Conservation (phyloP, 2,888 invertebrate genomes). For the Phyllotreta cruciferae region DNA sequence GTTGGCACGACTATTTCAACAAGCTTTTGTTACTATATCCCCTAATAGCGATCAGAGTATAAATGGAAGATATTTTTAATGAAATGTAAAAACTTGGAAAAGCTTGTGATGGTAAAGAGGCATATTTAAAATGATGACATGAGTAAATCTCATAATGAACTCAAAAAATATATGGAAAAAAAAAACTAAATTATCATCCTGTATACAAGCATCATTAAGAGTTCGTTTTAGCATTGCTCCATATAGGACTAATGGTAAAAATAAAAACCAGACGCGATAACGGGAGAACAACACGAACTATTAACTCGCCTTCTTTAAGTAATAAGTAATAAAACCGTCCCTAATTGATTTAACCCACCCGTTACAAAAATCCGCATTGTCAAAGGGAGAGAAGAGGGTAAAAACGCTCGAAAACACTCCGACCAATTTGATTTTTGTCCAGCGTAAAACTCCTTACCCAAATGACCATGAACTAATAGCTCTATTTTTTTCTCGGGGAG, state of each 20-base stretch:
- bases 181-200: too few species aligned
- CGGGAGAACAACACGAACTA: not conserved
- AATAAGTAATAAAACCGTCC: constrained; percentile 3
- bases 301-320: constrained; percentile 5
- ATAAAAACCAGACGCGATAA: constrained; percentile 9
- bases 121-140: too few species aligned
- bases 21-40: too few species aligned
- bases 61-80: too few species aligned
- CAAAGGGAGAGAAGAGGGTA: not conserved
- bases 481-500: constrained; percentile 18
- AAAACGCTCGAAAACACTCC: constrained; percentile 4
- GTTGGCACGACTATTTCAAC: too few species aligned
- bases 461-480: constrained; percentile 30
- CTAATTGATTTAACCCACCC: constrained; percentile 22
- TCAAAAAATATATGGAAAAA: too few species aligned
- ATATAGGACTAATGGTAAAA: not conserved
- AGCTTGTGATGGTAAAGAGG: too few species aligned
- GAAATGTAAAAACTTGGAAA: too few species aligned
- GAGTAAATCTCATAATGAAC: too few species aligned
- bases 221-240: not conserved
- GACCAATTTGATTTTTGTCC: constrained; percentile 28
- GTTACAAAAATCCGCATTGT: constrained; percentile 22
- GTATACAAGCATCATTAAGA: too few species aligned
- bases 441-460: constrained; percentile 26
- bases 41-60: too few species aligned